These are phyloP conservation scores for Coturnix japonica DNA, from an alignment of 2,113 vertebrate genomes.

Conservation along the genomic window DNA sequence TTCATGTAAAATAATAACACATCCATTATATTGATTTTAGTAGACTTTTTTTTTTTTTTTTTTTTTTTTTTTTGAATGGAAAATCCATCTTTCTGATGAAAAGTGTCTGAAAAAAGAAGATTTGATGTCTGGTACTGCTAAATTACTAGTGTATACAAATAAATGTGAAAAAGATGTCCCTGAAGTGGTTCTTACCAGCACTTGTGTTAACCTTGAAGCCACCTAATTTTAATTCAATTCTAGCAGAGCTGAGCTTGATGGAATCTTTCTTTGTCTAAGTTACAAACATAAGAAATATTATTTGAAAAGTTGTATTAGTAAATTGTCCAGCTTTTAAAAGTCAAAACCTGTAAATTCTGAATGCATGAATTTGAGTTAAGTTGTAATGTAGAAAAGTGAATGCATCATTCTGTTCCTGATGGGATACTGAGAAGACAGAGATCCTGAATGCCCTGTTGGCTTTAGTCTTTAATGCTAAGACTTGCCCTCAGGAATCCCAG, in stretches of 20 bases:
- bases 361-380: neutral
- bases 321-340: neutral
- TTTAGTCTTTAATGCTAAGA: too few relatives aligned
- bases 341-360: neutral
- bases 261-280: neutral
- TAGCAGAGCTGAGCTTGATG: neutral
- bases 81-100: accelerated
- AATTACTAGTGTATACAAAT: neutral
- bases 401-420: neutral
- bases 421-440: too few relatives aligned
- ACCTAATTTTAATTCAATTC: neutral
- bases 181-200: neutral
- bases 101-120: neutral
- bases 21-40: neutral
- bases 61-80: neutral
- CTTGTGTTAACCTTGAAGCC: neutral
- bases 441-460: too few relatives aligned
- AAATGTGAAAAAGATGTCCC: neutral
- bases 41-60: too few relatives aligned
- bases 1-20: neutral
- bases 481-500: too few relatives aligned
- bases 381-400: neutral
- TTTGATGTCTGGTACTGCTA: neutral
- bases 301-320: neutral
- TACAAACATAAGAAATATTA: neutral